Conservation (phyloP, 2,797 vertebrate genomes). For the Coracias cyanogaster region DNA sequence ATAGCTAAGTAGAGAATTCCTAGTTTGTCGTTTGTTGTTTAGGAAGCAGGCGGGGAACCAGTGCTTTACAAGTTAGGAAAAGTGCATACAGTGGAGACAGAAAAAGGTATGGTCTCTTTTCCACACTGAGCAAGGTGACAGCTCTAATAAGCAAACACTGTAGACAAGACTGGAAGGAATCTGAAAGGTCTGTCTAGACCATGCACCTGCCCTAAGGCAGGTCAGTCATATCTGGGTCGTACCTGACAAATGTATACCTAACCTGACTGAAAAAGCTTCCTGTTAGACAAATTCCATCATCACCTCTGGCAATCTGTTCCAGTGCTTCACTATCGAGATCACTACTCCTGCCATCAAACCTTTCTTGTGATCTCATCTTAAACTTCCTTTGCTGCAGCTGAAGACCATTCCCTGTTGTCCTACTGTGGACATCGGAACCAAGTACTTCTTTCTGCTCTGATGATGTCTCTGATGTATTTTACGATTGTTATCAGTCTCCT, state of each 20-base stretch:
- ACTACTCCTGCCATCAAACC: not conserved
- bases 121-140: not conserved
- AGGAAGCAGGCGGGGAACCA: not conserved
- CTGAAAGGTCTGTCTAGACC: not conserved
- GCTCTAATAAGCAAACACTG: not conserved
- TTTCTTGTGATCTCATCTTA: not conserved
- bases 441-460: not conserved
- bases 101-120: not conserved
- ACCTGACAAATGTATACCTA: not conserved
- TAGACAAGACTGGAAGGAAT: not conserved
- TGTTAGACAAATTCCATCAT: not conserved
- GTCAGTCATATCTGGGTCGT: not conserved
- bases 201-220: not conserved
- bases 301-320: not conserved
- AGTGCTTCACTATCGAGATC: not conserved
- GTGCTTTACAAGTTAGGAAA: not conserved
- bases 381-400: not conserved
- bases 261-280: not conserved
- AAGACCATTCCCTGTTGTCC: not conserved
- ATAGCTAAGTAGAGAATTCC: not conserved
- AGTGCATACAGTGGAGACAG: not conserved
- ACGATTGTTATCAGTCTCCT: not conserved
- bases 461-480: not conserved
- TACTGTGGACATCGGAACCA: not conserved
- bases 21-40: not conserved